Base-by-base conservation (phyloP, 2,113 vertebrate species). In the Dendropsophus ebraccatus region DNA sequence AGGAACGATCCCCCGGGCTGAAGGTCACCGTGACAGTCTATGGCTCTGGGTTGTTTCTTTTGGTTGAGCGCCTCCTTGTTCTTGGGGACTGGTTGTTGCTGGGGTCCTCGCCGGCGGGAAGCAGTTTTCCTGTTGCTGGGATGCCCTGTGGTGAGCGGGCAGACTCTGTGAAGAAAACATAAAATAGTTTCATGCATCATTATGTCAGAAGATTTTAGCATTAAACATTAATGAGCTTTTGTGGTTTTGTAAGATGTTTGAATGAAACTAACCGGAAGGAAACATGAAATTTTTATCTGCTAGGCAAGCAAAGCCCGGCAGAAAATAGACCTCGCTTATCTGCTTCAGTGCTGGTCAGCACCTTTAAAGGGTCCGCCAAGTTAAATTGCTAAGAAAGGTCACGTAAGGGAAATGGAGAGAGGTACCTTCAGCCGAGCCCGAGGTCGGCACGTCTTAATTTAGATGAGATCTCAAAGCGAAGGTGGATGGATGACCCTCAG, bases 151-250 rank as follows among this genome's bases (percentile, higher is more conserved):
- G 69, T 56, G 50, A 70, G 65, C 17, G 25, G 62, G 65, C 65
- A 82, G 56, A 74, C 30, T 83, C 47, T 41, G 69, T 28, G 49
- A 72, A 75, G n/a, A 60, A 60, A 75, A 84, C 72, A 75, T 62
- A 62, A 60, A 25, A 14, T 47, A 30, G 35, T 75, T 84, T 75
- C 70, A 75, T 84, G 82, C 82, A 75, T 84, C 69, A 84, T 84
- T 84, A 62, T 84, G 52, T 76, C 82, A 60, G 82, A 76, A 75
- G 82, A 62, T 75, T 75, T 84, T 75, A 84, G 25, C 72, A 74
- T 73, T 74, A 83, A 83, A 83, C 17, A 60, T 75, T 28, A 76
- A 75, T 49, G 52, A 62, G 50, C 52, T 58, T 60, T 75, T 47
- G 50, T 47, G 72, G 82, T 41, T 28, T 32, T 16, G 49, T 60